These are phyloP conservation scores for Leucopternis melanops DNA, from an alignment of 2,113 vertebrate species.

Conservation along the genomic window DNA sequence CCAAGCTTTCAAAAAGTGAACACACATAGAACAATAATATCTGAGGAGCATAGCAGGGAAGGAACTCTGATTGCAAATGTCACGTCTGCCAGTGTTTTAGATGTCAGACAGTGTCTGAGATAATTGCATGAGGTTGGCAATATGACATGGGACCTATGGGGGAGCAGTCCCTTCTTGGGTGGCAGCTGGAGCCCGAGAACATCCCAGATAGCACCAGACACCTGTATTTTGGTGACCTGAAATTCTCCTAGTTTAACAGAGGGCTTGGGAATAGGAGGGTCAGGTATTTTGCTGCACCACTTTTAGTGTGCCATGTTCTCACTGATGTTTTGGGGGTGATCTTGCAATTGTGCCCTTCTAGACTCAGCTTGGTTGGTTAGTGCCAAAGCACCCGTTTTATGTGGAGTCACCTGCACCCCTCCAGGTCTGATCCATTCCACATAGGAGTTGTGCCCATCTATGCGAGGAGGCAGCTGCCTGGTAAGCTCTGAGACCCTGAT, in stretches of 20 bases:
- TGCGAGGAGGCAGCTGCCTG: background rate
- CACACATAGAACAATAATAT: background rate
- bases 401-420: background rate
- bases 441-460: fast-evolving
- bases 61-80: background rate
- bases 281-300: background rate
- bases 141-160: background rate
- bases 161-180: background rate
- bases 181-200: background rate
- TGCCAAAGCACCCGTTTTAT: background rate
- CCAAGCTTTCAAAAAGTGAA: background rate
- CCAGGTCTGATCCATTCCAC: background rate
- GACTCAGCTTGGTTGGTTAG: background rate
- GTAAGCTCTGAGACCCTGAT: background rate
- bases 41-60: background rate
- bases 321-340: background rate
- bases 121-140: background rate
- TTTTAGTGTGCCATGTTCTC: background rate
- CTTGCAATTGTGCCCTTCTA: background rate
- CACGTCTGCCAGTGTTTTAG: background rate
- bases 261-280: background rate
- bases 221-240: background rate
- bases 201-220: background rate
- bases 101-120: background rate
- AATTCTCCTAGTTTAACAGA: background rate